A percentile compares a stretch with the other conserved stretches of the same genome.
phyloP scores from a whole-genome alignment of 2,888 invertebrate genomes.

The Drepana falcataria region DNA sequence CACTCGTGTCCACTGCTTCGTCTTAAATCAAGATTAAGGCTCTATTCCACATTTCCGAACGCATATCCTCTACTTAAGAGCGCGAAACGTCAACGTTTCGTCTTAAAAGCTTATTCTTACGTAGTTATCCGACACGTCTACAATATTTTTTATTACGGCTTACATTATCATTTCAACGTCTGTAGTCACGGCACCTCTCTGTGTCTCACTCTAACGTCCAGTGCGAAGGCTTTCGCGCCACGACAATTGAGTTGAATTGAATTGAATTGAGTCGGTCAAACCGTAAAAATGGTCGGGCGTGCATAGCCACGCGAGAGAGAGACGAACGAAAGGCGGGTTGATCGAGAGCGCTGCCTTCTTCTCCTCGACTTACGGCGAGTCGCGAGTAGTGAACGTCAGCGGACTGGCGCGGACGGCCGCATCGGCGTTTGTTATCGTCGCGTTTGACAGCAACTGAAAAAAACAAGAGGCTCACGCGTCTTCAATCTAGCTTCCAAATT shows the following conservation, averaged over 20 bases:
- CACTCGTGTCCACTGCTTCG: slow-evolving; percentile 58
- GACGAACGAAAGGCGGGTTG: slow-evolving; percentile 77
- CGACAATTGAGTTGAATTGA: slow-evolving; percentile 79
- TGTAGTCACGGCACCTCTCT: slow-evolving; percentile 57
- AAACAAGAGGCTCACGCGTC: slow-evolving; percentile 72
- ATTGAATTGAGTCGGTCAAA: slow-evolving; percentile 78
- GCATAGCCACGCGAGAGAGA: slow-evolving; percentile 69
- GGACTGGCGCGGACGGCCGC: slow-evolving; percentile 71
- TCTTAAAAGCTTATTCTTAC: slow-evolving; percentile 19
- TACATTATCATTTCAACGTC: slow-evolving; percentile 14
- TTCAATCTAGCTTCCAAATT: slow-evolving; percentile 49
- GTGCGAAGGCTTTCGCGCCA: slow-evolving; percentile 72
- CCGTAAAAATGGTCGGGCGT: slow-evolving; percentile 76
- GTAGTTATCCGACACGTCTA: background rate
- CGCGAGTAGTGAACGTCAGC: slow-evolving; percentile 75
- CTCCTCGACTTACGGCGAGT: slow-evolving; percentile 74
- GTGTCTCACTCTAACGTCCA: slow-evolving; percentile 75
- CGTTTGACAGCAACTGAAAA: slow-evolving; percentile 55
- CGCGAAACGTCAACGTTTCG: slow-evolving; percentile 41
- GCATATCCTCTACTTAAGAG: slow-evolving; percentile 55
- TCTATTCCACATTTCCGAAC: slow-evolving; percentile 65
- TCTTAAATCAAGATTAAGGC: slow-evolving; percentile 74
- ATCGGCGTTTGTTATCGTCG: slow-evolving; percentile 43
- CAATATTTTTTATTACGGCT: background rate
- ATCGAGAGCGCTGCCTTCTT: slow-evolving; percentile 77